Percentiles rank a stretch among this genome's conserved stretches.
Conservation (phyloP, 35 echinoderm and acorn worm species). For the Apostichopus japonicus region DNA sequence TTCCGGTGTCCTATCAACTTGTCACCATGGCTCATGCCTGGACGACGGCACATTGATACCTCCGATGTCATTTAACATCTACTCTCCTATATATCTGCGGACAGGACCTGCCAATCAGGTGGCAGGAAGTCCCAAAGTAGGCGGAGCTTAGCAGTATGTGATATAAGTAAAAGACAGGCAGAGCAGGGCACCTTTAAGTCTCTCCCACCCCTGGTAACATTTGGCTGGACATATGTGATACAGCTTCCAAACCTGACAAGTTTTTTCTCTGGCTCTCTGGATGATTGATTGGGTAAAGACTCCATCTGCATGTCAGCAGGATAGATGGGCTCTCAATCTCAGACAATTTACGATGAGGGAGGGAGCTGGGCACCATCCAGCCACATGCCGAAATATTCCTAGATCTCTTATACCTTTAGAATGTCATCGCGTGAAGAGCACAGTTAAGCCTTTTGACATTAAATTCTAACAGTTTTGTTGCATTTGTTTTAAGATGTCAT, state of each 20-base stretch:
- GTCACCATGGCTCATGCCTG: background rate
- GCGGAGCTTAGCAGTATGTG: background rate
- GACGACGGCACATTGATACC: constrained; percentile 4
- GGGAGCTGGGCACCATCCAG: background rate
- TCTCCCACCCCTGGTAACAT: background rate
- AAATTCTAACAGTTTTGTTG: too few species aligned
- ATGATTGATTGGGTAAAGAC: background rate
- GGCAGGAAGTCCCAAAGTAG: background rate
- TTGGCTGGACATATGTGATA: constrained; percentile 13
- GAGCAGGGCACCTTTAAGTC: background rate
- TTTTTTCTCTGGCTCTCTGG: background rate
- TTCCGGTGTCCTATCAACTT: background rate
- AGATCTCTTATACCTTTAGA: background rate
- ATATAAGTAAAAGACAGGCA: background rate
- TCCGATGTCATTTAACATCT: background rate
- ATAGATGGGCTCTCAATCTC: background rate
- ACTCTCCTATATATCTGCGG: background rate
- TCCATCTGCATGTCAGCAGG: background rate
- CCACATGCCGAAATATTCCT: background rate
- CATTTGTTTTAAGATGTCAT: too few species aligned
- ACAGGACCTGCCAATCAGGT: constrained; percentile 15
- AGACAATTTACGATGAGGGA: constrained; percentile 5
- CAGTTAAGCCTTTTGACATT: too few species aligned
- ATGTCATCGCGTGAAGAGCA: background rate
- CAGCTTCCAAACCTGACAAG: background rate